A percentile compares a stretch with the other conserved stretches of the same genome.
Evolutionary conservation across 2,113 vertebrate species (phyloP).

Genomic region (Pontoporia blainvillei): DNA sequence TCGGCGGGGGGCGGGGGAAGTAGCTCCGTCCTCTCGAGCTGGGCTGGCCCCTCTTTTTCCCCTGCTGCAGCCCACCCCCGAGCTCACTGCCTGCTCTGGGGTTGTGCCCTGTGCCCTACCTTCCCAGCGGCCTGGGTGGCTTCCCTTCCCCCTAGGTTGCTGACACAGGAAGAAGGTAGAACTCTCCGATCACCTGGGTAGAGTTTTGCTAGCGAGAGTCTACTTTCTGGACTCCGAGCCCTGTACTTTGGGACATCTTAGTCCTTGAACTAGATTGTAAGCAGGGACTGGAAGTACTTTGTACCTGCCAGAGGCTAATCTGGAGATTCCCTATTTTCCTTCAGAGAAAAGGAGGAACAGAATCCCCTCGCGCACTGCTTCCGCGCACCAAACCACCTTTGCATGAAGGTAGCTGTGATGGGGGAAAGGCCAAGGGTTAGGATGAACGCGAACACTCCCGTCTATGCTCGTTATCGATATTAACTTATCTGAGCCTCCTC

Average conservation of each 20-base stretch:
- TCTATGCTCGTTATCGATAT: neutral
- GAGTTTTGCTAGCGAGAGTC: too few species aligned
- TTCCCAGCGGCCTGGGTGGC: neutral
- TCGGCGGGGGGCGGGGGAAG: neutral
- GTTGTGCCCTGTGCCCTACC: accelerated
- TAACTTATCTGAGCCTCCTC: neutral
- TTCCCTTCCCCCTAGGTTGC: too few species aligned
- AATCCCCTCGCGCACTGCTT: accelerated
- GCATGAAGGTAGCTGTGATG: neutral
- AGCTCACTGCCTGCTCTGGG: neutral
- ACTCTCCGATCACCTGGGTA: neutral
- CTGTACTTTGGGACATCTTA: neutral
- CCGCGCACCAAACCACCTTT: neutral
- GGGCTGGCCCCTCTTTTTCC: accelerated
- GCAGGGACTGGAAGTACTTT: neutral
- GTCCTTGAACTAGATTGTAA: neutral
- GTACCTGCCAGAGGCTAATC: neutral
- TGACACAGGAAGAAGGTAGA: neutral
- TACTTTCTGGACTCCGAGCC: neutral
- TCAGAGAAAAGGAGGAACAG: neutral
- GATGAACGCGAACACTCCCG: neutral
- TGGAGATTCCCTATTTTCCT: neutral
- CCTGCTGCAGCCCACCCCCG: too few species aligned
- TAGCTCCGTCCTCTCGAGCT: neutral
- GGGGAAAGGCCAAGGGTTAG: neutral